Evolutionary conservation across 2,888 invertebrate species (phyloP).

Genomic region (Cephus rjabovi): DNA sequence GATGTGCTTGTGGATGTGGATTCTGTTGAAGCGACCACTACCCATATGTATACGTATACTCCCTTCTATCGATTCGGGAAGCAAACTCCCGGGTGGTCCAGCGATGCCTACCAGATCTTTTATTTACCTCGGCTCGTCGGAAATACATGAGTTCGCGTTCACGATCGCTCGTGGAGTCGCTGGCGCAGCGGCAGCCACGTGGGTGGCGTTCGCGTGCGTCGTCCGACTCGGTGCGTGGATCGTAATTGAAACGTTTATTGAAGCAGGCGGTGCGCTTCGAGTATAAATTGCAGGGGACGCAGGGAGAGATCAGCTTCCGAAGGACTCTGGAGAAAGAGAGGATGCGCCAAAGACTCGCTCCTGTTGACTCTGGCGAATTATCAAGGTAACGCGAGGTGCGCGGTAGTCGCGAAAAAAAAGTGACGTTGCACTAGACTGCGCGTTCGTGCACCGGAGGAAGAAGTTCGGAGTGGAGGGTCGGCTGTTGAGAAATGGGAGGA

Average conservation of each 20-base stretch:
- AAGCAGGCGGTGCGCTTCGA: slow-evolving; percentile 12
- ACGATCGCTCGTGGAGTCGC: slow-evolving; percentile 30
- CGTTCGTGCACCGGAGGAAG: background rate
- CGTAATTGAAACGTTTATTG: slow-evolving; percentile 59
- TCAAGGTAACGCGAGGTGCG: background rate
- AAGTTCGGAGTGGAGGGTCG: background rate
- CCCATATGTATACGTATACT: slow-evolving; percentile 3
- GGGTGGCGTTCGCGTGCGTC: slow-evolving; percentile 55
- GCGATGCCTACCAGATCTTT: slow-evolving; percentile 43
- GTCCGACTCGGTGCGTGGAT: slow-evolving; percentile 44
- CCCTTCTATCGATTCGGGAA: slow-evolving; percentile 55
- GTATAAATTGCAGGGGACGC: background rate
- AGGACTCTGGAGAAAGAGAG: background rate
- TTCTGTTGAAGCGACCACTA: background rate
- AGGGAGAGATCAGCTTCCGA: background rate
- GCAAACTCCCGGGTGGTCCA: slow-evolving; percentile 54
- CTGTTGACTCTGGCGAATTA: background rate
- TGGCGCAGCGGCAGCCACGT: slow-evolving; percentile 31
- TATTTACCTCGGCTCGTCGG: slow-evolving; percentile 33
- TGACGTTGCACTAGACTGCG: background rate
- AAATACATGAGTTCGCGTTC: slow-evolving; percentile 54
- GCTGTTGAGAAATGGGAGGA: background rate
- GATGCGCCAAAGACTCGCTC: background rate
- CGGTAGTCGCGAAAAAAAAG: background rate
- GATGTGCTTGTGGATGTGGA: background rate